Evolutionary conservation across 2,113 vertebrate species (phyloP), one percentile per base, ranked within the genome.

Genomic region (Noturus placidus): DNA sequence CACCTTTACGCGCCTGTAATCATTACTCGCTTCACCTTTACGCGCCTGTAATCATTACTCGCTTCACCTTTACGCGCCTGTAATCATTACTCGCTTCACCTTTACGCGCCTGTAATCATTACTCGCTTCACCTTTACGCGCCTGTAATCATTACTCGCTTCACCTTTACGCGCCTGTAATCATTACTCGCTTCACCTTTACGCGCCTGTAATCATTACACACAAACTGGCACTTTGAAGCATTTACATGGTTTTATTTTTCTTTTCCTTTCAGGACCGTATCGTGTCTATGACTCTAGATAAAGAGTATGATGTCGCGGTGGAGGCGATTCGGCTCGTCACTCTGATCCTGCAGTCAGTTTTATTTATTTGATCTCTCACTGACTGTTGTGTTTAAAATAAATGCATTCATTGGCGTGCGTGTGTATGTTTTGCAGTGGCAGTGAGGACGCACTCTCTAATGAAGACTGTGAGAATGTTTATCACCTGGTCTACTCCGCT

Each of bases 401-500:
- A 50, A 50, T 50, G 11, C 22, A 77, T 27, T 27, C 17, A 7
- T 77, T 50, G 20, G 6, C 10, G 1, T 38, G 50, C 67, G 17
- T 85, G 13, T 30, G 52, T 67, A 27, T 89, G 57, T 94, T 84
- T 94, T 95, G 9, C 95, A 99, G 98, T 95, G 98, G 97, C 82
- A 99, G 98, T 5, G 98, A 99, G 94, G 98, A 99, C 90, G 98
- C 98, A 69, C 94, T 99, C 91, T 99, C 98, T 14, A 99, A 99
- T 52, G 98, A 99, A 94, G 98, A 99, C 94, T 99, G 98, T 91
- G 98, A 99, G 95, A 99, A 99, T 61, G 98, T 99, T 83, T 99
- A 99, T 93, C 98, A 99, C 92, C 95, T 99, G 92, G 98, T 99
- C 2, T 99, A 99, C 92, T 99, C 98, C 0, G 98, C 98, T 86